Evolutionary conservation across 64 coral and sea anemone species (phyloP), one percentile per base, ranked within the genome.

Genomic region (Porites lutea): DNA sequence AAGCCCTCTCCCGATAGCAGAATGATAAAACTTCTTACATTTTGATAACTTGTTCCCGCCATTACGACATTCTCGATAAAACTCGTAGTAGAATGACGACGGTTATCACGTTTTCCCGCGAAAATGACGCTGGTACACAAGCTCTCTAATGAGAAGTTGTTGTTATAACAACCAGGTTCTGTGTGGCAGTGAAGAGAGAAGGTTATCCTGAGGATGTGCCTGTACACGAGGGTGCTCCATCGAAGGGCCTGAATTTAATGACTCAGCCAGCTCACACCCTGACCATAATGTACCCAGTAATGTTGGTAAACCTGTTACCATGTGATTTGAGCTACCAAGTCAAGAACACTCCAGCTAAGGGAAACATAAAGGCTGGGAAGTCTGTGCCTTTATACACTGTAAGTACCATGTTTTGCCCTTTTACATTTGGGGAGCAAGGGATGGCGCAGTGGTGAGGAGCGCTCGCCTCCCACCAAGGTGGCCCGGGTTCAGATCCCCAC

Each of bases 311-410:
- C 78, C 94, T 99, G 3, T 61, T 99, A 1, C 97, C 97, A 0
- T 96, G 88, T 93, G 97, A 99, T 3, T 79, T 99, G 76, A 93
- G 75, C 52, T 99, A 99, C 47, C 82, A 59, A 18, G 91, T 99
- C 22, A 91, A 93, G 21, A 90, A 86, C 57, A 51, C 62, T 15
- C n/a, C 82, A 2, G 72, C 92, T 4, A 79, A 74, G 65, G 97
- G 97, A 51, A 94, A 93, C 73, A 94, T 99, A 44, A 99, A 93
- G 51, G 83, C 97, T 12, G 97, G 97, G 23, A 93, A 82, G 48
- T 91, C 94, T 37, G 78, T 93, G 2, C 94, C 88, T 67, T 54
- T 99, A 54, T 99, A 99, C 64, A 94, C 82, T 69, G 95, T 97
- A 44, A 97, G 88, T 90, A 58, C 49, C 18, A 77, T 75, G 8